Evolutionary conservation across 2,113 vertebrate genomes (phyloP), one percentile per base, ranked within the genome.

Genomic region (Dromaius novaehollandiae): DNA sequence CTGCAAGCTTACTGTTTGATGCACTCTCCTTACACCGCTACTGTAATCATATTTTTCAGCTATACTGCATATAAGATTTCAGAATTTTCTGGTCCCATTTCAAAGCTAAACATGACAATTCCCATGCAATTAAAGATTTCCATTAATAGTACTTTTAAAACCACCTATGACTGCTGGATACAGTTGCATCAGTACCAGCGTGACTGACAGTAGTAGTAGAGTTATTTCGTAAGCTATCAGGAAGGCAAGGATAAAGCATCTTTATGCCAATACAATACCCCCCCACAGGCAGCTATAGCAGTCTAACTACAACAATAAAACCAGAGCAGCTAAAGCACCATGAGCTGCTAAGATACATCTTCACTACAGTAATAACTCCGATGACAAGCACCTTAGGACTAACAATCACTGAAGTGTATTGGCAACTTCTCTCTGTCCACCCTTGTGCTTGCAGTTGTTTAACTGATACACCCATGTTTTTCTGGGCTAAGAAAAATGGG

Each of bases 111-210:
- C 24, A 44, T 11, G 19, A 70, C 42, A 75, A n/a, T 8, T 75
- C 6, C 18, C 22, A 18, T 6, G 3, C 24, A 14, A 75, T 79
- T 68, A 12, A 53, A 68, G 30, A 64, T 24, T 86, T 51, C 70
- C 1, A 1, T 40, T 60, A 64, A 71, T 11, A 53, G 56, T 6
- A 12, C 75, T 36, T 76, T 86, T 79, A 50, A 79, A 48, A 64
- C 36, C 1, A 1, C 70, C 46, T 38, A 22, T 71, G 38, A 48
- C 0, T 18, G 32, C n/a, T 42, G 0, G 0, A 74, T 19, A 60
- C 7, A 63, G 50, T 46, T 53, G 13, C 7, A 50, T 19, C 25
- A 50, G 7, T n/a, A 26, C 25, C 12, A 44, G 4, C 1, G 1
- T 5, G 64, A 32, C 32, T 13, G 32, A 48, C 0, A 50, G 25